These are phyloP conservation scores for Chymomyza costata DNA, from an alignment of 1,140 invertebrate genomes.

Conservation along the genomic window DNA sequence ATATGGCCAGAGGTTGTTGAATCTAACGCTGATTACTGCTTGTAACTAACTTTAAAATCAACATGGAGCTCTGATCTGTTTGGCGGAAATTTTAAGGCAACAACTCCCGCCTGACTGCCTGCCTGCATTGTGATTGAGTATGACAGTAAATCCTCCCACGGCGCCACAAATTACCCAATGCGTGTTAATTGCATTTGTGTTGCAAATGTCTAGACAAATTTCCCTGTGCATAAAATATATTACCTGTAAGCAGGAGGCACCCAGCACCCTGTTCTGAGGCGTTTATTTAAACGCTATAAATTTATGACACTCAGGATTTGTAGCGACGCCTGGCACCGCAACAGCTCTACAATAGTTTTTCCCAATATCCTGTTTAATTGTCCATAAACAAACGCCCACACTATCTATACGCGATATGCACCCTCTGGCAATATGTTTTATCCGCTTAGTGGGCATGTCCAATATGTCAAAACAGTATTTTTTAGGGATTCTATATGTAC, in stretches of 20 bases:
- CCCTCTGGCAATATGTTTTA: no score
- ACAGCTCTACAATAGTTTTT: conserved; percentile 19
- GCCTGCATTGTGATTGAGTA: no score
- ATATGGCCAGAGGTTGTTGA: conserved; percentile 39
- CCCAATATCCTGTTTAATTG: conserved; percentile 62
- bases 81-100: no score
- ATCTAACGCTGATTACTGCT: conserved; percentile 49
- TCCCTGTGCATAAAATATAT: conserved; percentile 33
- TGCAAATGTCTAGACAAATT: conserved; percentile 58
- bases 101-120: conserved; percentile 7
- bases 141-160: background rate
- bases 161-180: background rate
- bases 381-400: conserved; percentile 19
- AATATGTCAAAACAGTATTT: background rate
- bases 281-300: conserved; percentile 18
- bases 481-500: no score
- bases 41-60: no score
- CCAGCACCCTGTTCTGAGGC: background rate
- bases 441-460: no score
- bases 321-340: conserved; percentile 27
- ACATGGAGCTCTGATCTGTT: no score
- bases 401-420: no score
- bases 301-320: conserved; percentile 34
- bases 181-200: background rate
- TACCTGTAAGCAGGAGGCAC: background rate